phyloP scores from a whole-genome alignment of 1,140 invertebrate species.

The Oreohelix idahoensis region DNA sequence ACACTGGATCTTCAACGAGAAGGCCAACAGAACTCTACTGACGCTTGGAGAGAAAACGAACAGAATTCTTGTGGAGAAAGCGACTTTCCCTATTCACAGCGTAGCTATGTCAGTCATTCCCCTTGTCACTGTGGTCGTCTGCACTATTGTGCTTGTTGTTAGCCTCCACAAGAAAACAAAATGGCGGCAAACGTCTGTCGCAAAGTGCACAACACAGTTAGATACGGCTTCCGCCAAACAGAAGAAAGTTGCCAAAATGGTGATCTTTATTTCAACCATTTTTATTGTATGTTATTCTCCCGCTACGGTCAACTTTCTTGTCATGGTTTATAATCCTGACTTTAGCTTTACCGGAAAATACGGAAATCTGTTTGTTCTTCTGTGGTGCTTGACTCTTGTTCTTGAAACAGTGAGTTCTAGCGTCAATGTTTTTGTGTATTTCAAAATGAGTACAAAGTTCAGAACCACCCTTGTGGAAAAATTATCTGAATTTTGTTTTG shows the following conservation, averaged over 20 bases:
- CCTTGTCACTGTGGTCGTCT: background rate
- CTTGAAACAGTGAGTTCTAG: background rate
- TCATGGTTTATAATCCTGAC: background rate
- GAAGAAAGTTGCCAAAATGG: constrained; percentile 8
- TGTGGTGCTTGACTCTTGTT: background rate
- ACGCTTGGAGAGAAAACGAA: background rate
- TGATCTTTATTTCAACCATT: background rate
- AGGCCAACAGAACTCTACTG: background rate
- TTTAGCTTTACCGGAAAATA: background rate
- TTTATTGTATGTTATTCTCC: constrained; percentile 3
- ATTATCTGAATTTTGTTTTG: too few relatives aligned
- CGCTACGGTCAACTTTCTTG: background rate
- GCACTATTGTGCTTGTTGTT: background rate
- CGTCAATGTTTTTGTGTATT: constrained; percentile 28
- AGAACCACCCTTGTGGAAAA: background rate
- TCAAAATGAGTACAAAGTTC: constrained; percentile 13
- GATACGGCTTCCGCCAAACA: background rate
- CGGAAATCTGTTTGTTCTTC: background rate
- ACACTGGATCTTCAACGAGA: background rate
- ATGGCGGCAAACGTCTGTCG: background rate
- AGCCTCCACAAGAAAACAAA: background rate
- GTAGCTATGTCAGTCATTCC: background rate
- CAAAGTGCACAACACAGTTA: too few relatives aligned
- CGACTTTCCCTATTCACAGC: background rate
- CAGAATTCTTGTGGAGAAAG: background rate